Percentiles rank a stretch among this genome's conserved stretches.
phyloP scores from a whole-genome alignment of 2,888 invertebrate genomes.

The Agonopterix subpropinquella region DNA sequence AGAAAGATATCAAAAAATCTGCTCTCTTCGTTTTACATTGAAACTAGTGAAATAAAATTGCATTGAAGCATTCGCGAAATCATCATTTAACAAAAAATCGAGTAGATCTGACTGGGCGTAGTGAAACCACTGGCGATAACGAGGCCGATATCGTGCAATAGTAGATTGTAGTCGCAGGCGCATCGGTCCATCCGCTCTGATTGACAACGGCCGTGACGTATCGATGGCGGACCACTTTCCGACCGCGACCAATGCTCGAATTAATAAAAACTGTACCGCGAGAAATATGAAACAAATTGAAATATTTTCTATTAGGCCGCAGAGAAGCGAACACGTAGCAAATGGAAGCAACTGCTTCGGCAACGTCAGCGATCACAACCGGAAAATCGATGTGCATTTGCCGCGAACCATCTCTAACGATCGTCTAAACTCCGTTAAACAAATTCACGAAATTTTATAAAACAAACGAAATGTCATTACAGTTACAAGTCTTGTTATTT shows the following conservation, averaged over 20 bases:
- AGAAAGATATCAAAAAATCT: no score
- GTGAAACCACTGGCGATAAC: constrained; percentile 19
- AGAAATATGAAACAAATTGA: constrained; percentile 36
- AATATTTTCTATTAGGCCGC: constrained; percentile 19
- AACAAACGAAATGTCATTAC: no score
- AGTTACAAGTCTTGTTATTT: no score
- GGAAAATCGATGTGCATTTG: constrained; percentile 50
- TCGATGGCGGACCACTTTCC: constrained; percentile 45
- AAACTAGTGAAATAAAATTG: no score
- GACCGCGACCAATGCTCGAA: constrained; percentile 38
- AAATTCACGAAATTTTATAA: no score
- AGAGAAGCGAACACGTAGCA: not conserved
- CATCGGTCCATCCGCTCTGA: constrained; percentile 51
- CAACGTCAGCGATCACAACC: constrained; percentile 53
- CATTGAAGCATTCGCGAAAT: no score
- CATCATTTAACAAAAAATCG: no score
- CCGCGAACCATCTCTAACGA: constrained; percentile 49
- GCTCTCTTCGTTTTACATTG: no score
- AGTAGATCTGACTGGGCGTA: not conserved
- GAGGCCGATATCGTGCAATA: constrained; percentile 58
- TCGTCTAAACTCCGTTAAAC: constrained; percentile 6
- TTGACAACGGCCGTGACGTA: constrained; percentile 64
- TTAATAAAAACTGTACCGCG: constrained; percentile 28
- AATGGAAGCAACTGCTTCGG: no score
- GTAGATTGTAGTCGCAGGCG: constrained; percentile 23